Percentiles rank a stretch among this genome's conserved stretches.
These are phyloP conservation scores for Volucella zonaria DNA, from an alignment of 2,888 invertebrate genomes.

Conservation along the genomic window DNA sequence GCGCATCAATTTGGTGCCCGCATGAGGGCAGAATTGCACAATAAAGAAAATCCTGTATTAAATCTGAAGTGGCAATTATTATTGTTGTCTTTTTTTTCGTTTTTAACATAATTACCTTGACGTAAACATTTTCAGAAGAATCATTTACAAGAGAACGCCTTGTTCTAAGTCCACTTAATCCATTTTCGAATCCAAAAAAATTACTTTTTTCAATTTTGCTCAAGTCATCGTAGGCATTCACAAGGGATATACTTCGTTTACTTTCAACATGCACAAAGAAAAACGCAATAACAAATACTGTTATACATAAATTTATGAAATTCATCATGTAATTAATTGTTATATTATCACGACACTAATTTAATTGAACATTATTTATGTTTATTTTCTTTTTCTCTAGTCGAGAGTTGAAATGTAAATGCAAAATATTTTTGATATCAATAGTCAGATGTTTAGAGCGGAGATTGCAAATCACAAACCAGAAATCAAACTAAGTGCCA, in stretches of 20 bases:
- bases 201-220: constrained; percentile 5
- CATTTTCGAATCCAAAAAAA: constrained; percentile 32
- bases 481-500: constrained; percentile 26
- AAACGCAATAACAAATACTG: constrained; percentile 40
- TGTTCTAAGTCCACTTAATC: constrained; percentile 23
- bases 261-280: constrained; percentile 27
- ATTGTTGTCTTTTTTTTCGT: background rate
- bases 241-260: constrained; percentile 34
- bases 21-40: constrained; percentile 1
- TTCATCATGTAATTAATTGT: constrained; percentile 33
- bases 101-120: constrained; percentile 23
- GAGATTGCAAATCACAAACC: constrained; percentile 21
- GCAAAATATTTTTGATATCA: too few relatives aligned
- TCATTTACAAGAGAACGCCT: constrained; percentile 46
- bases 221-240: constrained; percentile 52
- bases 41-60: background rate
- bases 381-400: background rate
- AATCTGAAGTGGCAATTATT: background rate
- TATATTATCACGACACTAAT: background rate
- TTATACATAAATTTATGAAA: constrained; percentile 8
- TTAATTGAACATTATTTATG: background rate
- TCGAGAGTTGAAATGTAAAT: background rate
- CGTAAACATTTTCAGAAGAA: constrained; percentile 52
- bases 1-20: background rate
- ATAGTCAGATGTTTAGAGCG: constrained; percentile 26